Evolutionary conservation across 2,113 vertebrate species (phyloP).

Genomic region (Pardalotus punctatus): DNA sequence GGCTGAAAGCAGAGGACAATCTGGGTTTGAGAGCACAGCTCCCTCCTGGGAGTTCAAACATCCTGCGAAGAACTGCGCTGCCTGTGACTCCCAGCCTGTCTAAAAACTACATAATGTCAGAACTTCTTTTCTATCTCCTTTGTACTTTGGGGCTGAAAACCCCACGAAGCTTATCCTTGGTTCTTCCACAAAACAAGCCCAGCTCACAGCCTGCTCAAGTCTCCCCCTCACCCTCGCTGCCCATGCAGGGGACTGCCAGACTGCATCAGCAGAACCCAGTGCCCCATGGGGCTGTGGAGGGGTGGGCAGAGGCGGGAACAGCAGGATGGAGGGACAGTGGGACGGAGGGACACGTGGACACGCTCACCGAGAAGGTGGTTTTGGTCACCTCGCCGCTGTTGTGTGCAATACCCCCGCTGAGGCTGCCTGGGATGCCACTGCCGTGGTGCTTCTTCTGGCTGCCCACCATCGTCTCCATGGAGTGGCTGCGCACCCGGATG

Average conservation of each 20-base stretch:
- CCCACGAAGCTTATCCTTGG: not conserved
- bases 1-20: slow-evolving; percentile 73
- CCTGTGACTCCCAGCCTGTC: not conserved
- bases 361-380: slow-evolving; percentile 83
- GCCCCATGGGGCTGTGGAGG: not conserved
- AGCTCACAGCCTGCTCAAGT: not conserved
- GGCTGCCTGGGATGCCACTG: slow-evolving; percentile 81
- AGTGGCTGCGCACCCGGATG: slow-evolving; percentile 92
- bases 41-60: not conserved
- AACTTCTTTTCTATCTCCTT: not conserved
- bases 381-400: slow-evolving; percentile 82
- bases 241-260: not conserved
- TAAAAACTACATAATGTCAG: not conserved
- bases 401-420: slow-evolving; percentile 86
- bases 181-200: not conserved
- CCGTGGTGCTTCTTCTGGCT: slow-evolving; percentile 84
- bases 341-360: fast-evolving
- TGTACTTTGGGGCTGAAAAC: not conserved
- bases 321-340: not conserved
- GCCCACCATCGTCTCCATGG: slow-evolving; percentile 95
- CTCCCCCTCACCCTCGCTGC: fast-evolving
- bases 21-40: not conserved
- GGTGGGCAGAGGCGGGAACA: not conserved
- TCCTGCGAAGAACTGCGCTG: fast-evolving
- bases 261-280: fast-evolving